These are phyloP conservation scores for Geopemphigus sp. DNA, from an alignment of 1,140 invertebrate species.

Conservation along the genomic window DNA sequence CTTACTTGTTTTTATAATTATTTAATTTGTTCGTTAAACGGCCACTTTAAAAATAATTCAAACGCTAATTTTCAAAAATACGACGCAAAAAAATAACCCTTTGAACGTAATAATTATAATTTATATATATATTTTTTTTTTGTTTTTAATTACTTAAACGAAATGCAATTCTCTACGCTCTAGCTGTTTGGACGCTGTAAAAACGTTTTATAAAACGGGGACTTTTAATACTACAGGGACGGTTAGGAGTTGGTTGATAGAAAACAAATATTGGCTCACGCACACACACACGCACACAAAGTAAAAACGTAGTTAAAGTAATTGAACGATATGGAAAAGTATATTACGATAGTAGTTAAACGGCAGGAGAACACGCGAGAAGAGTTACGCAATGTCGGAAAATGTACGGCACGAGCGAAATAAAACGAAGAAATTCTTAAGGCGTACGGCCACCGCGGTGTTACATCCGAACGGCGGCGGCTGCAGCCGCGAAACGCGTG, in stretches of 20 bases:
- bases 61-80: background rate
- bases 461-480: no score
- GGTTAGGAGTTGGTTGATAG: background rate
- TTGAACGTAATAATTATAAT: background rate
- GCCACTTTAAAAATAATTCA: background rate
- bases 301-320: background rate
- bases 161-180: no score
- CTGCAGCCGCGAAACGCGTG: no score
- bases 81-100: background rate
- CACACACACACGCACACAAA: background rate
- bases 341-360: background rate
- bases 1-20: no score
- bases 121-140: no score
- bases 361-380: background rate
- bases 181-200: no score
- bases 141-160: constrained; percentile 23
- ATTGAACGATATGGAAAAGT: no score
- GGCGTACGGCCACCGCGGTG: background rate
- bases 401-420: background rate
- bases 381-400: background rate
- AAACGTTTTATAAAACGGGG: background rate
- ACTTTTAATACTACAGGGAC: background rate
- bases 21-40: background rate
- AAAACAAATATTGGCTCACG: background rate
- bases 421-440: background rate